Conservation (phyloP, 1,140 invertebrate genomes). For the Trigoniulus corallinus region DNA sequence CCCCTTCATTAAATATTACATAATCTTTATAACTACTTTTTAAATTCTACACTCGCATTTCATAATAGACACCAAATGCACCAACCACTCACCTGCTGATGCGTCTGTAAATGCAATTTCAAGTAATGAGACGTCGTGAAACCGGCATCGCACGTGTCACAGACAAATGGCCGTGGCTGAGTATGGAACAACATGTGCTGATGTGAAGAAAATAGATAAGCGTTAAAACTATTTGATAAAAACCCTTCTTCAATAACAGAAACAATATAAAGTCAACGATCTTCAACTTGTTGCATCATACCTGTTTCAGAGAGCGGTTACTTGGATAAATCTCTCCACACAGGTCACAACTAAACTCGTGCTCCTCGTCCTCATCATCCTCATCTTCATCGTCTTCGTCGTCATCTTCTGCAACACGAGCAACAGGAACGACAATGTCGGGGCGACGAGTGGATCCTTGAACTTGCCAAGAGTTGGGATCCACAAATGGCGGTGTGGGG, state of each 20-base stretch:
- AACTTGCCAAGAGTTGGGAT: too few relatives aligned
- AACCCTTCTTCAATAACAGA: too few relatives aligned
- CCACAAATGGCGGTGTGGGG: too few relatives aligned
- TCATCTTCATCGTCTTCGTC: too few relatives aligned
- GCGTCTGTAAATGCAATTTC: constrained; percentile 17
- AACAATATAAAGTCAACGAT: too few relatives aligned
- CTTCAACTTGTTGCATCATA: too few relatives aligned
- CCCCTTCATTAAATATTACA: background rate
- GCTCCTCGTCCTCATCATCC: background rate
- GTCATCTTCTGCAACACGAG: too few relatives aligned
- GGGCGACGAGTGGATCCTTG: background rate
- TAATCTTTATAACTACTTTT: background rate
- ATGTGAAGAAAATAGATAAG: too few relatives aligned
- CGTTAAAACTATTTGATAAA: constrained; percentile 6
- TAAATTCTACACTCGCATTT: too few relatives aligned
- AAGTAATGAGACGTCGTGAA: constrained; percentile 18
- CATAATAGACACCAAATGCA: background rate
- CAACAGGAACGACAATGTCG: background rate
- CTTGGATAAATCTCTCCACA: background rate
- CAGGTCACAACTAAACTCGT: background rate
- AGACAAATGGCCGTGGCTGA: constrained; percentile 20
- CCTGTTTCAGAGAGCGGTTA: background rate
- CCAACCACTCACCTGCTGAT: constrained; percentile 9
- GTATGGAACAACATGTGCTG: constrained; percentile 20
- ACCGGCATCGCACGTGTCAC: constrained; percentile 22